Percentiles rank a stretch among this genome's conserved stretches.
Conservation (phyloP, 2,797 vertebrate species). For the Bovichtus diacanthus region DNA sequence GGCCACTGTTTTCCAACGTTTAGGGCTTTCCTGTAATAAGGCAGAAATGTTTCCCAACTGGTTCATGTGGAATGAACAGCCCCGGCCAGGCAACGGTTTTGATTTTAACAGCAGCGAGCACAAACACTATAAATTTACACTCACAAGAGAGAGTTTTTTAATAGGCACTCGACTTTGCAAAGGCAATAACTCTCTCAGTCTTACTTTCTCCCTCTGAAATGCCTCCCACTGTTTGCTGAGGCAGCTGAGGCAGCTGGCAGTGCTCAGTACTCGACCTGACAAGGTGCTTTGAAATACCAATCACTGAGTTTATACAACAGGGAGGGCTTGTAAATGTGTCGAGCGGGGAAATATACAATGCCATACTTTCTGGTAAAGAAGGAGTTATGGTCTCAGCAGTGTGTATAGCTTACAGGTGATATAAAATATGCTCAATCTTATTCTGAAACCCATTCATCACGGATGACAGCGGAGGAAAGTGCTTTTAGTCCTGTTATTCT, state of each 20-base stretch:
- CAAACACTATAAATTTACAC: constrained; percentile 96
- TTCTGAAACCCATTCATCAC: constrained; percentile 92
- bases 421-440: constrained; percentile 92
- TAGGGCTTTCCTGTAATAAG: constrained; percentile 54
- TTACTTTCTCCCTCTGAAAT: constrained; percentile 55
- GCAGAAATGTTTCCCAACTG: constrained; percentile 54
- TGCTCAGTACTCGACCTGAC: constrained; percentile 90
- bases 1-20: constrained; percentile 56
- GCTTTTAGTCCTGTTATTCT: constrained; percentile 80
- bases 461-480: constrained; percentile 90
- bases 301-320: constrained; percentile 96
- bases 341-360: constrained; percentile 91
- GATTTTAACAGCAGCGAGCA: constrained; percentile 95
- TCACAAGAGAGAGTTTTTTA: constrained; percentile 91
- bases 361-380: constrained; percentile 93
- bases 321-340: constrained; percentile 96
- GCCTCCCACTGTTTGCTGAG: constrained; percentile 78
- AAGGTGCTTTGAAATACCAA: constrained; percentile 96
- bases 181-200: constrained; percentile 85
- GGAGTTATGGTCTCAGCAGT: constrained; percentile 93
- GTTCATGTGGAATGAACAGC: constrained; percentile 65
- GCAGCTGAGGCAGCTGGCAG: constrained; percentile 90
- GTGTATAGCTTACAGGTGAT: constrained; percentile 94
- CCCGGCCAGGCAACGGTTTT: constrained; percentile 90
- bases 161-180: constrained; percentile 87